A percentile compares a stretch with the other conserved stretches of the same genome.
Conservation (phyloP, 2,888 invertebrate genomes). For the Axea sp. region DNA sequence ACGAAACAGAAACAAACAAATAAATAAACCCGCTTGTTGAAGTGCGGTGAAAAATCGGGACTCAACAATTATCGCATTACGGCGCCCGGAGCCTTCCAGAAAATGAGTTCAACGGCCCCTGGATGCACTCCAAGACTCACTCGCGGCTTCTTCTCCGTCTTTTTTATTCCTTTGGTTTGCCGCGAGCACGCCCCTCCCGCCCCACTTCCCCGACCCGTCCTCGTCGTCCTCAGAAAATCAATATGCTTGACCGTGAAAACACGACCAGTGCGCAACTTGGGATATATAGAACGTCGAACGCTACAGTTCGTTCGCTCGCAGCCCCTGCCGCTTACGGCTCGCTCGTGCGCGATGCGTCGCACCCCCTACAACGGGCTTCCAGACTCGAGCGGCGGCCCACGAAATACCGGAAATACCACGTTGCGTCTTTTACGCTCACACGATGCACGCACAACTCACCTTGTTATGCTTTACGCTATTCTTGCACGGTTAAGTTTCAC, state of each 20-base stretch:
- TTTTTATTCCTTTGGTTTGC: constrained; percentile 63
- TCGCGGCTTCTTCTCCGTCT: constrained; percentile 61
- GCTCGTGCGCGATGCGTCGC: constrained; percentile 61
- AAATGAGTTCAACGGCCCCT: constrained; percentile 77
- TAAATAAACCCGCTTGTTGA: too few relatives aligned
- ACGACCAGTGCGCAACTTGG: constrained; percentile 73
- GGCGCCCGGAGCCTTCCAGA: constrained; percentile 61
- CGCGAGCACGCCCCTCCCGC: constrained; percentile 36
- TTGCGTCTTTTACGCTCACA: constrained; percentile 45
- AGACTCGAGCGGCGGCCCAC: constrained; percentile 43
- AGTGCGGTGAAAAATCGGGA: constrained; percentile 62
- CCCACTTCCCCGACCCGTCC: constrained; percentile 50
- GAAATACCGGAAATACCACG: constrained; percentile 61
- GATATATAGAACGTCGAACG: constrained; percentile 57
- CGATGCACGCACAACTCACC: constrained; percentile 22
- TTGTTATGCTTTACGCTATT: constrained; percentile 16
- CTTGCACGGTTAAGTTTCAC: constrained; percentile 13
- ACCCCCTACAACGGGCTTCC: constrained; percentile 36
- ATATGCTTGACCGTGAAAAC: constrained; percentile 79
- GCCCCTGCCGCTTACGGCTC: constrained; percentile 47
- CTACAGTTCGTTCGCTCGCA: constrained; percentile 57
- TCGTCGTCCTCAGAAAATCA: constrained; percentile 66
- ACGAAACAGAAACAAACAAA: too few relatives aligned
- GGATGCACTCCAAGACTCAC: constrained; percentile 78
- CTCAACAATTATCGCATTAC: constrained; percentile 69